Evolutionary conservation across 2,797 vertebrate genomes (phyloP), one percentile per base, ranked within the genome.

Genomic region (Cynopterus sphinx): DNA sequence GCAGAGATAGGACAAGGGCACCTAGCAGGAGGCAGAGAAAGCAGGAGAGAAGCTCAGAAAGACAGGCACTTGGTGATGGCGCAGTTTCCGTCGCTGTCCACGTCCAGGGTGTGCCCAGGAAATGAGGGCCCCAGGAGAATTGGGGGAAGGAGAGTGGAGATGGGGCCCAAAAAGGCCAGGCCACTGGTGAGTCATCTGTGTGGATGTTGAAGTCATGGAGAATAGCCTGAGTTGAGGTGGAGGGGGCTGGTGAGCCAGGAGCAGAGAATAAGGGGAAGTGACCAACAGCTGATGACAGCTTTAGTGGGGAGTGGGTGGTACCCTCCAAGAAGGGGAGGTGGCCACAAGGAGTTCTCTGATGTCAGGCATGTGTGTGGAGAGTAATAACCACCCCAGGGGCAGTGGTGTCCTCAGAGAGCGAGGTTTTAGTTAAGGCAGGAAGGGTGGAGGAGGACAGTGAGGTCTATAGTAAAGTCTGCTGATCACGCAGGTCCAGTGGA

Each of bases 211-310:
- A 89, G 77, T 95, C 88, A 93, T 21, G 67, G 67, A 57, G 88
- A 90, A 90, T 17, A 53, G 84, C 21, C 39, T 22, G 81, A 78
- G 73, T 8, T 51, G 81, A 78, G 84, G 65, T 13, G 36, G 87
- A 49, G 65, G 81, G 43, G 21, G 41, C 51, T n/a, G 36, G 75
- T 22, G 36, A 70, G 79, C 75, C 51, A 43, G 65, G 87, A 91
- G 46, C 92, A 91, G 82, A 96, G 90, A 95, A 91, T 91, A 70
- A 87, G 41, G 71, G 97, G 91, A 96, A 96, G 39, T 96, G 92
- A 88, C 24, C 51, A 31, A 73, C 75, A 36, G 61, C 81, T 41
- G 91, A 79, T 94, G 95, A 96, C 93, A 96, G 95, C 68, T 95
- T 93, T 94, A 96, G 94, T 33, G 67, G 51, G 17, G 53, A 90